These are phyloP conservation scores for Papilio elwesi DNA, from an alignment of 2,888 invertebrate genomes.

Conservation along the genomic window DNA sequence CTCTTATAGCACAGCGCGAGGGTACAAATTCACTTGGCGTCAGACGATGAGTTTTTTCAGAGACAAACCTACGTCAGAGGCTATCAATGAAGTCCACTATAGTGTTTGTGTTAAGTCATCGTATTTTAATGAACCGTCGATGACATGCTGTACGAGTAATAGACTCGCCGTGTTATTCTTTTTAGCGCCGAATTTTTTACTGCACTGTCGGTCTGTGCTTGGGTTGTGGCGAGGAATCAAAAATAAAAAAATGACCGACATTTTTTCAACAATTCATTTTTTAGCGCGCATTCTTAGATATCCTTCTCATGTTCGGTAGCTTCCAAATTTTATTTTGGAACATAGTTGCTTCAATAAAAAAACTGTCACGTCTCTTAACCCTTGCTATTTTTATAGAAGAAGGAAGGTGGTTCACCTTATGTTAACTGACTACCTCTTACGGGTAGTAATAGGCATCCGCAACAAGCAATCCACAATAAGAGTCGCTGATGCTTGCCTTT, in stretches of 20 bases:
- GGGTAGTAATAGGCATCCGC: too few species aligned
- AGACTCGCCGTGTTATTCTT: constrained; percentile 81
- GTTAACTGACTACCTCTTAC: too few species aligned
- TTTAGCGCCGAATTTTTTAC: constrained; percentile 80
- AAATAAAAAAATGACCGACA: constrained; percentile 64
- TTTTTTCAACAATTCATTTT: constrained; percentile 56
- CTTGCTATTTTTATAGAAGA: background rate
- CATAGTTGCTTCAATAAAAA: constrained; percentile 34
- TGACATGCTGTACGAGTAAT: constrained; percentile 83
- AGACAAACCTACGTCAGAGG: constrained; percentile 76
- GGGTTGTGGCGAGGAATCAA: constrained; percentile 66
- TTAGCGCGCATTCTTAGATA: constrained; percentile 63
- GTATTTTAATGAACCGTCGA: constrained; percentile 83
- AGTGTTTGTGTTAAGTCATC: constrained; percentile 82
- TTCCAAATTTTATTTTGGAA: constrained; percentile 56
- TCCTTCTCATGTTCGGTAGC: constrained; percentile 61
- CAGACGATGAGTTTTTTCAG: constrained; percentile 66
- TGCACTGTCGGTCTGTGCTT: constrained; percentile 58
- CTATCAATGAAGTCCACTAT: constrained; percentile 84
- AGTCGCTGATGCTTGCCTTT: too few species aligned
- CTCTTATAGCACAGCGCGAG: constrained; percentile 56
- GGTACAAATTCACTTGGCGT: constrained; percentile 53
- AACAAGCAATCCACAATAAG: too few species aligned
- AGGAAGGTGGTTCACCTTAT: too few species aligned
- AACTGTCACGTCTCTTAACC: background rate